Base-by-base conservation (phyloP, 2,113 vertebrate genomes). In the Arvicanthis niloticus region DNA sequence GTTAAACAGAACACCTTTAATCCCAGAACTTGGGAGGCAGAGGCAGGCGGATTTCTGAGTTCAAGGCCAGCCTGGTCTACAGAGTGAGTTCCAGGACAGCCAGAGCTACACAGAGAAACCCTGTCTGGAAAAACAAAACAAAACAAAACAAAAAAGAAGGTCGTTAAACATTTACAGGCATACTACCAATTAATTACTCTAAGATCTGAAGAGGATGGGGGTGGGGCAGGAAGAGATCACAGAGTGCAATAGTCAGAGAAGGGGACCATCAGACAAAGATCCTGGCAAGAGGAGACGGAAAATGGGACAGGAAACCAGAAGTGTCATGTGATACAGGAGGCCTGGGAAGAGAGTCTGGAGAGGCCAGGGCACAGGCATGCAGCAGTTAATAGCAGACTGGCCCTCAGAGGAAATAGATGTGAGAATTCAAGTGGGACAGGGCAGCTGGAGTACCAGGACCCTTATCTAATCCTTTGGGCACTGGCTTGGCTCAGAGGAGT, bases 371-470 rank as follows among this genome's bases (percentile, higher is more conserved):
- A 48, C 0, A 4, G 26, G 58, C 8, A 2, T 73, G 0, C 9
- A 17, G 16, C 73, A 42, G 45, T 85, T 17, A 4, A 24, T 2
- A 56, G 11, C 21, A 62, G n/a, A 29, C 19, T 7, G 40, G 21
- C 10, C 4, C 12, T 60, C 72, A 34, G 53, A 77, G 75, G 37
- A 65, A 45, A 62, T 1, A 6, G 70, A 11, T 8, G 1, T 70
- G 45, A 65, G 42, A n/a, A 17, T 9, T 45, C 37, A 4, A 76
- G 15, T 12, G 5, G 37, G 40, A 26, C 24, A 19, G 31, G n/a
- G 7, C 3, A 8, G n/a, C 8, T 8, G 21, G 16, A 10, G 51
- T 53, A 10, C 0, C 0, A 15, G 65, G 40, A 21, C 31, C 4
- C 13, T n/a, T 58, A n/a, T n/a, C 34, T 60, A 65, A 31, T 6